These are phyloP conservation scores for Xerus rutilus DNA, from an alignment of 2,797 vertebrate genomes.

Conservation along the genomic window DNA sequence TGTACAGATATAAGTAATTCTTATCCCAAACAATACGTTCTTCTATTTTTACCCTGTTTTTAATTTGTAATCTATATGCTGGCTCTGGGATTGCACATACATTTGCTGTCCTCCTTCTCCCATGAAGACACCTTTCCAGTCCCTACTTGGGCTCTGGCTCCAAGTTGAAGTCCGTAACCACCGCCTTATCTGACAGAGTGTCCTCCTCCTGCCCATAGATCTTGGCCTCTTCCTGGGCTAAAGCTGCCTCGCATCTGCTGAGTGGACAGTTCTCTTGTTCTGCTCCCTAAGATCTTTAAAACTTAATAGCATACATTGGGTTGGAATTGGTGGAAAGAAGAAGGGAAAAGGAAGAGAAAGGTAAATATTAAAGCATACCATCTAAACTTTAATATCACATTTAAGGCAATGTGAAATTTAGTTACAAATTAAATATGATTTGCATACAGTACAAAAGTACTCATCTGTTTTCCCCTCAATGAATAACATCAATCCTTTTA, in stretches of 20 bases:
- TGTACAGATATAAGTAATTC: neutral
- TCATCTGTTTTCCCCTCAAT: neutral
- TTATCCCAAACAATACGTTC: neutral
- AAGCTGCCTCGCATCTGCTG: neutral
- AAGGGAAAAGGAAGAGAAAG: neutral
- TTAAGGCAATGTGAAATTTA: neutral
- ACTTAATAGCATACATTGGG: neutral
- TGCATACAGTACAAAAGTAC: neutral
- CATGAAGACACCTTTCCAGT: neutral
- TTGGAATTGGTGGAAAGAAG: neutral
- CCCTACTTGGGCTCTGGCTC: neutral
- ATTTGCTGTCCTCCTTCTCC: neutral
- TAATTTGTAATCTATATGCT: neutral
- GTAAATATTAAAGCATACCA: neutral
- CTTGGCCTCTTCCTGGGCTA: neutral
- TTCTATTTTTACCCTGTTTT: neutral
- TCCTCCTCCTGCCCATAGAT: neutral
- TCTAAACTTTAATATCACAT: neutral
- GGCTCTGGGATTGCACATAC: neutral
- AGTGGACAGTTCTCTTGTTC: neutral
- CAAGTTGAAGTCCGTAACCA: neutral
- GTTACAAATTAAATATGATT: neutral
- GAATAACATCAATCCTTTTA: neutral
- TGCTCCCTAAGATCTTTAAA: neutral
- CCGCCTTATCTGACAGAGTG: neutral